Conservation (phyloP, 2,113 vertebrate species). For the Ophthalmolycus amberensis region DNA sequence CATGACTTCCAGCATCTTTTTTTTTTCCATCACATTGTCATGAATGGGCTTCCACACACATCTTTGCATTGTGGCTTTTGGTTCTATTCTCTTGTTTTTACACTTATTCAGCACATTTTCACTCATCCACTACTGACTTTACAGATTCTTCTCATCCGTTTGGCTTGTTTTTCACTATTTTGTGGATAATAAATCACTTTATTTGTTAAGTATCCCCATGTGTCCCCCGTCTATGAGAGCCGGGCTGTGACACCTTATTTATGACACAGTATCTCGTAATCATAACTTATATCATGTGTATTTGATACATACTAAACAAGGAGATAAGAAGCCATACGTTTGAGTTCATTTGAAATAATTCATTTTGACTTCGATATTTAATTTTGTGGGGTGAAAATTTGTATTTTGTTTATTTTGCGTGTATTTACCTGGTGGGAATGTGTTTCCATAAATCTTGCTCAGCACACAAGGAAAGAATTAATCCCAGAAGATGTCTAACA, state of each 20-base stretch:
- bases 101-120: background rate
- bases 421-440: background rate
- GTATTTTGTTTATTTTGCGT: background rate
- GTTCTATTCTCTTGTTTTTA: background rate
- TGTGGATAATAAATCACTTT: background rate
- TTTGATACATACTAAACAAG: background rate
- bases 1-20: too few species aligned
- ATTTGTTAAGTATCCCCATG: background rate
- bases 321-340: background rate
- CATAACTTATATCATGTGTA: background rate
- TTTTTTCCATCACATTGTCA: too few species aligned
- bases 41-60: too few species aligned
- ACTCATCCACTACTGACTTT: background rate
- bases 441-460: background rate
- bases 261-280: background rate
- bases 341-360: too few species aligned
- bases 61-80: background rate
- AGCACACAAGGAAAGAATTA: background rate
- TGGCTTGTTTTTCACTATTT: background rate
- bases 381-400: background rate
- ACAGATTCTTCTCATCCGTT: background rate
- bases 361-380: background rate
- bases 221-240: background rate
- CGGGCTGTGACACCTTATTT: background rate
- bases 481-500: conserved; percentile 8